phyloP scores from a whole-genome alignment of 2,888 invertebrate genomes.

The Philopedon plagiatum region DNA sequence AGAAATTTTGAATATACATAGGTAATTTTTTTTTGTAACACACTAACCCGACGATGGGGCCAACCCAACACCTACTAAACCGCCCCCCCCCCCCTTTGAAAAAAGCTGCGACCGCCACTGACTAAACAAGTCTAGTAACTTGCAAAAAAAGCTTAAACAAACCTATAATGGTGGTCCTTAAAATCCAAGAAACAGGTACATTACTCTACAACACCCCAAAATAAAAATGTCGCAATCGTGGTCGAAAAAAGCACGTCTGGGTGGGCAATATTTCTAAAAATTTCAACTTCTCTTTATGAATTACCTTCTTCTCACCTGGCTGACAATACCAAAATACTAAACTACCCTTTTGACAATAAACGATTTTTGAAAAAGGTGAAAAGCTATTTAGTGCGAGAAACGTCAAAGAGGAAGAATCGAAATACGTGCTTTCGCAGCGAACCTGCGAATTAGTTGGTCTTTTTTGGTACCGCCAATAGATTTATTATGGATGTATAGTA shows the following conservation, averaged over 20 bases:
- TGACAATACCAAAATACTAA: constrained; percentile 27
- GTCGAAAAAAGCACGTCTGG: constrained; percentile 35
- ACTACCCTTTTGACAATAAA: constrained; percentile 39
- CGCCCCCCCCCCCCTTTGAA: background rate
- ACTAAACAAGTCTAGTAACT: background rate
- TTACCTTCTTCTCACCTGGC: constrained; percentile 34
- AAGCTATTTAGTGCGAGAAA: constrained; percentile 34
- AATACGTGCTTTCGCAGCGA: constrained; percentile 27
- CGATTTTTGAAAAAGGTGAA: constrained; percentile 41
- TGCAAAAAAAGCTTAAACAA: background rate
- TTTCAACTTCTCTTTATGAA: constrained; percentile 13
- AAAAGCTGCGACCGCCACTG: too few relatives aligned
- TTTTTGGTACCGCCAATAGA: constrained; percentile 33
- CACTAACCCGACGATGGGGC: too few relatives aligned
- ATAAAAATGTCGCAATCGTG: constrained; percentile 26
- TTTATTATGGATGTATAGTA: constrained; percentile 26
- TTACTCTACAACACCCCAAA: background rate
- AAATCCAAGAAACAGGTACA: constrained; percentile 23
- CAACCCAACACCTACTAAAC: too few relatives aligned
- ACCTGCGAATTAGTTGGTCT: constrained; percentile 28
- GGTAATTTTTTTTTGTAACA: too few relatives aligned
- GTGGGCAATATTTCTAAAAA: constrained; percentile 32
- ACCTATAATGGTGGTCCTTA: background rate
- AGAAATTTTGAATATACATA: too few relatives aligned
- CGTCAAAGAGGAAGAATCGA: constrained; percentile 19